phyloP scores from a whole-genome alignment of 2,888 invertebrate genomes.

The Drosophila infuscata region DNA sequence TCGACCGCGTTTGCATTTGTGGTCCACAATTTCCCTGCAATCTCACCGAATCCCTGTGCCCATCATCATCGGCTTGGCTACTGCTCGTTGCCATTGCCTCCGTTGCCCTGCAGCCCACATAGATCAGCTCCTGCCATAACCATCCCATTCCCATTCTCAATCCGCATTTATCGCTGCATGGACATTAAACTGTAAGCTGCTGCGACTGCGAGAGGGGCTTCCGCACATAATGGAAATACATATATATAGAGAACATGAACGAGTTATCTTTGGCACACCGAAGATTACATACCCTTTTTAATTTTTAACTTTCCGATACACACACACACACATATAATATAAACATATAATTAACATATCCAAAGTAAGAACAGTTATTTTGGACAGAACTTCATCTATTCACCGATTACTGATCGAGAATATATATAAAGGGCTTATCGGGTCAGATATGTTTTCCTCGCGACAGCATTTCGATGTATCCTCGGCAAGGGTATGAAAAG shows the following conservation, averaged over 20 bases:
- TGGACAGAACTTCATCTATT: neutral
- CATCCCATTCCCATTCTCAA: conserved; percentile 48
- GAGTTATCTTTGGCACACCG: neutral
- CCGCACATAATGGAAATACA: conserved; percentile 50
- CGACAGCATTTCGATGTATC: neutral
- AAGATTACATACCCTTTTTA: neutral
- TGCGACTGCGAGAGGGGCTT: conserved; percentile 9
- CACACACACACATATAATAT: neutral
- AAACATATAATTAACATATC: neutral
- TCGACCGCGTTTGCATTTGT: conserved; percentile 59
- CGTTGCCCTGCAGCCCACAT: neutral
- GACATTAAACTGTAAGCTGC: conserved; percentile 59
- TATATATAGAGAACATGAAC: conserved; percentile 14
- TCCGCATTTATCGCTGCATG: conserved; percentile 65
- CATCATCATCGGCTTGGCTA: conserved; percentile 13
- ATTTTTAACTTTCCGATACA: neutral
- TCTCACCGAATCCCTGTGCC: conserved; percentile 41
- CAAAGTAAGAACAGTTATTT: neutral
- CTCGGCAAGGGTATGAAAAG: conserved; percentile 7
- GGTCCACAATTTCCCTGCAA: conserved; percentile 48
- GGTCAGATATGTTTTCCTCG: neutral
- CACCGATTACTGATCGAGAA: neutral
- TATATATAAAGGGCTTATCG: neutral
- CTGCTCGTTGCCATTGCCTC: neutral
- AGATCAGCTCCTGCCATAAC: conserved; percentile 43